Conservation (phyloP, 2,797 vertebrate genomes). For the Staurois parvus region DNA sequence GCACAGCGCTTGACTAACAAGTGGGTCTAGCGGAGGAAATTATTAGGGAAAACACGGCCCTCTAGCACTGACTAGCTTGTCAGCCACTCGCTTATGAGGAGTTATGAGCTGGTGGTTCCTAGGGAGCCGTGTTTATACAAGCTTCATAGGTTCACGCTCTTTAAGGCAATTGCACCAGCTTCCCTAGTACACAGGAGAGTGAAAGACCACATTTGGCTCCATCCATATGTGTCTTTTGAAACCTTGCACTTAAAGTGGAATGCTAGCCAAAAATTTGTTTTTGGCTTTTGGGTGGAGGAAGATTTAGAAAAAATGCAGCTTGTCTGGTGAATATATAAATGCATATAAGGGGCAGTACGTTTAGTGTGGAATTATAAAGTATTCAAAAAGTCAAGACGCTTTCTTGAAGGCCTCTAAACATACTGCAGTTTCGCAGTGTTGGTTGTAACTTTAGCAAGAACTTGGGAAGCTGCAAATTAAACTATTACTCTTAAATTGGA, state of each 20-base stretch:
- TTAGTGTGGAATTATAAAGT: no score
- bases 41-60: conserved; percentile 70
- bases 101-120: conserved; percentile 58
- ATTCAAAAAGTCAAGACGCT: no score
- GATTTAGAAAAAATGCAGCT: no score
- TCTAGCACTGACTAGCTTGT: conserved; percentile 59
- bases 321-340: no score
- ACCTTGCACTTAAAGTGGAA: not conserved
- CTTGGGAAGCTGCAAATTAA: no score
- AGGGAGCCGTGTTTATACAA: conserved; percentile 56
- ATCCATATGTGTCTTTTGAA: not conserved
- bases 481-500: no score
- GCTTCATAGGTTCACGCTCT: conserved; percentile 4
- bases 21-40: conserved; percentile 77
- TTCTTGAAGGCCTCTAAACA: no score
- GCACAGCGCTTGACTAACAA: conserved; percentile 83
- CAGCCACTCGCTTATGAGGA: conserved; percentile 64
- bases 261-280: no score
- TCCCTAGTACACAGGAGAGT: conserved; percentile 9
- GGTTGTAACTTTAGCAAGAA: no score
- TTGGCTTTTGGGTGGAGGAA: no score
- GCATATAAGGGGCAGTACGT: no score
- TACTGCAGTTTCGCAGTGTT: no score
- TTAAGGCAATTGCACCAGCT: not conserved
- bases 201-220: not conserved